phyloP scores from a whole-genome alignment of 2,797 vertebrate species.

The Craterocephalus amniculus region DNA sequence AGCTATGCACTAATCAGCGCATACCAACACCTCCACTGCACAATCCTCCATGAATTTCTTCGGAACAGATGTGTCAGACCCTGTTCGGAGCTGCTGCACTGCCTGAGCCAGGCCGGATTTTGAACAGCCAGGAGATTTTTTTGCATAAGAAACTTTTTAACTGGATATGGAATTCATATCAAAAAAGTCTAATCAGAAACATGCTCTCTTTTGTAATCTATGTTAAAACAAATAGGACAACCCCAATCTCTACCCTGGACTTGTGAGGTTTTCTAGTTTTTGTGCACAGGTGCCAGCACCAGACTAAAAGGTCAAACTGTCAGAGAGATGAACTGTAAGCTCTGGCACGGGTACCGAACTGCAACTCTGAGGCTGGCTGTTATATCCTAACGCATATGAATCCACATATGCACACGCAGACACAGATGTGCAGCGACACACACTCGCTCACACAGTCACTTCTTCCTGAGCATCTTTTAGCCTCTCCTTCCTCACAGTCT shows the following conservation, averaged over 20 bases:
- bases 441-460: not conserved
- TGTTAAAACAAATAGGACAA: not conserved
- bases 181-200: conserved; percentile 12
- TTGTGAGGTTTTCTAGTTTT: not conserved
- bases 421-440: conserved; percentile 11
- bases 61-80: conserved; percentile 75
- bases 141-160: conserved; percentile 33
- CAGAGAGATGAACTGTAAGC: not conserved
- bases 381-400: not conserved
- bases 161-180: conserved; percentile 21
- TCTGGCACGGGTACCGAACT: conserved; percentile 11
- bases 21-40: conserved; percentile 77
- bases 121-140: conserved; percentile 32
- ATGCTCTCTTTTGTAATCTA: not conserved
- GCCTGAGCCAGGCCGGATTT: conserved; percentile 38
- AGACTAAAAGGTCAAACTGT: conserved; percentile 7
- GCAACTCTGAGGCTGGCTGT: conserved; percentile 11
- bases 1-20: conserved; percentile 74
- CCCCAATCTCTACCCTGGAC: not conserved
- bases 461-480: conserved; percentile 28
- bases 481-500: conserved; percentile 10
- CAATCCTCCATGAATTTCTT: conserved; percentile 66
- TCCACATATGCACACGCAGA: not conserved
- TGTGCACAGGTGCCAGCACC: not conserved
- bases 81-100: conserved; percentile 36